Base-by-base conservation (phyloP, 2,113 vertebrate genomes). In the Felis chaus region DNA sequence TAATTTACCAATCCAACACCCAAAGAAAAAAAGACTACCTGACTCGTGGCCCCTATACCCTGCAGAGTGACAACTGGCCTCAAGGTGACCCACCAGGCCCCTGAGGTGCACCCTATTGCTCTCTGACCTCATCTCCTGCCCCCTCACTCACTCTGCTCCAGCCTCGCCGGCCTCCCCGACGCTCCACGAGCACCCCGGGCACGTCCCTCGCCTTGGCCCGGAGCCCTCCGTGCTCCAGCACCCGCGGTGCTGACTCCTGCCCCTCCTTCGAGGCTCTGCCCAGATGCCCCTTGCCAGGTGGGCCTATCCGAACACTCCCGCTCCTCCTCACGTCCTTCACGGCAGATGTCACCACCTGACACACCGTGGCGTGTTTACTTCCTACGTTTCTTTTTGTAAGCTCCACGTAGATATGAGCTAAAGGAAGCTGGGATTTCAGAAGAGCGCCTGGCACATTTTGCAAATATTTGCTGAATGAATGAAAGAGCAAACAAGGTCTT, bases 251-350 rank as follows among this genome's bases (percentile, higher is more conserved):
- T 36, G 3, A 5, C 89, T 39, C 69, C 33, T 11, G 25, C 1
- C 9, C 45, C 55, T 48, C 57, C 65, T 21, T 13, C n/a, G 27
- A 76, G n/a, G 76, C 48, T 53, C 66, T 71, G n/a, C 41, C 53
- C 29, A 23, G 39, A 73, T 5, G 4, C 19, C 39, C 25, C 16
- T n/a, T 27, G 36, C 74, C 16, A 13, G 63, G 29, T 7, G 41
- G 29, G 4, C 4, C 45, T 19, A 9, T 2, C 12, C 1, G 0
- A 21, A 5, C 11, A 12, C 10, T 11, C 14, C 21, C 4, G 13
- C 1, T 13, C 16, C 33, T 48, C 45, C 41, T 27, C 63, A 19
- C 31, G 45, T 78, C 50, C 4, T 63, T 31, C 86, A 57, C 2
- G 29, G 84, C 41, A 55, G 53, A 18, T 5, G 1, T 50, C 66